Conservation (phyloP, 2,113 vertebrate genomes). For the Chascanopsetta lugubris region DNA sequence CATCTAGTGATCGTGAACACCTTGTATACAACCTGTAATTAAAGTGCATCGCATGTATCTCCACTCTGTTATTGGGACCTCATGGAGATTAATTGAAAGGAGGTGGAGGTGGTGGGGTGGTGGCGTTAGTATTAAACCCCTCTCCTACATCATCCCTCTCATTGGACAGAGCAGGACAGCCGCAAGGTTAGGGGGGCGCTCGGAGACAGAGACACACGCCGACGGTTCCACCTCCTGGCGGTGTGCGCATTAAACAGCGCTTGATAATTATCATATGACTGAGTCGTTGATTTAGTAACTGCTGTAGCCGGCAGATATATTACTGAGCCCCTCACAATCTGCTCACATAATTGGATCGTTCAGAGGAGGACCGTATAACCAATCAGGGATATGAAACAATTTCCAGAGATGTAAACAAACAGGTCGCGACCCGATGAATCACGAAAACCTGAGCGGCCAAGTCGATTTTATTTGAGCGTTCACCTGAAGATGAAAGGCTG, state of each 20-base stretch:
- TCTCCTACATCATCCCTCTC: slow-evolving; percentile 60
- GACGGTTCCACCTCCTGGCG: slow-evolving; percentile 6
- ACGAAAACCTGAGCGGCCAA: slow-evolving; percentile 44
- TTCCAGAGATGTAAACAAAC: slow-evolving; percentile 62
- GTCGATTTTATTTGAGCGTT: slow-evolving; percentile 64
- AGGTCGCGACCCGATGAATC: slow-evolving; percentile 58
- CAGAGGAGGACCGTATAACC: slow-evolving; percentile 59
- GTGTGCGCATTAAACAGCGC: slow-evolving; percentile 35
- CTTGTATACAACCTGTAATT: too few relatives aligned
- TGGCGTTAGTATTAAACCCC: slow-evolving; percentile 58
- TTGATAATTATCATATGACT: slow-evolving; percentile 51
- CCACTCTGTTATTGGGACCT: too few relatives aligned
- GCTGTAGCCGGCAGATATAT: slow-evolving; percentile 27
- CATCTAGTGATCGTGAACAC: too few relatives aligned
- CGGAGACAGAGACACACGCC: slow-evolving; percentile 14
- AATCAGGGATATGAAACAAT: slow-evolving; percentile 43
- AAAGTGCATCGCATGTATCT: too few relatives aligned
- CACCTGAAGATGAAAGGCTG: slow-evolving; percentile 51
- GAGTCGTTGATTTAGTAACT: slow-evolving; percentile 54
- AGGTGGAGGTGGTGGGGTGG: slow-evolving; percentile 23
- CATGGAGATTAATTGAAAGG: too few relatives aligned
- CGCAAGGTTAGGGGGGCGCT: slow-evolving; percentile 20
- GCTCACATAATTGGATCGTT: slow-evolving; percentile 55
- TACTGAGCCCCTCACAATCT: slow-evolving; percentile 45
- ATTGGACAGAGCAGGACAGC: slow-evolving; percentile 32